Base-by-base conservation (phyloP, 2,797 vertebrate genomes). In the Cygnus olor region DNA sequence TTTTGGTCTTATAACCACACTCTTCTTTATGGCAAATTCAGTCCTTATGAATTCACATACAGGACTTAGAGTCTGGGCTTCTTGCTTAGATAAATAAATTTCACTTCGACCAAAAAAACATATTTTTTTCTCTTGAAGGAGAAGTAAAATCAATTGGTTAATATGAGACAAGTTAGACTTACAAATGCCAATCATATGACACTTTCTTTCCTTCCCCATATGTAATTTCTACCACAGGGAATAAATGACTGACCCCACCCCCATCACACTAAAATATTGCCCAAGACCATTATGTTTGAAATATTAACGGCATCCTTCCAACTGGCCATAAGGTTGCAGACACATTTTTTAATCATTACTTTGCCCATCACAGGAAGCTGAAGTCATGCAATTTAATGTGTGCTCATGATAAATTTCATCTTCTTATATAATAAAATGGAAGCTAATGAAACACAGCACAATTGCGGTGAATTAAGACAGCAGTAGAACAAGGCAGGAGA, bases 361-460 rank as follows among this genome's bases (percentile, higher is more conserved):
- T 69, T 56, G 65, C 57, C 82, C 34, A 8, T 51, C 73, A 47
- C 54, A 87, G 95, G 88, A 96, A 95, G 79, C 53, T 73, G 36
- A 73, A 74, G 51, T 74, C 51, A 73, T 51, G 21, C 53, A 17
- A 36, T 78, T 89, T 94, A 94, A 76, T 89, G 47, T 85, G 58
- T 80, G 6, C 53, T 65, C 40, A 16, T 40, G 93, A 93, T 90
- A 60, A 92, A 91, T 93, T 92, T 95, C 70, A 56, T 42, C 60
- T 53, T 69, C 47, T 32, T 65, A 30, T 57, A 42, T 83, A 86
- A 80, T 90, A 80, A 91, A 97, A 85, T 66, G 81, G 60, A 85
- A 91, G 65, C 66, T 92, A 91, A 96, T 74, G 90, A 96, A 91
- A 85, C 80, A 73, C 70, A 93, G 66, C 58, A 54, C 34, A 90